Evolutionary conservation across 2,797 vertebrate species (phyloP), one percentile per base, ranked within the genome.

Genomic region (Hydrocynus forskahlii): DNA sequence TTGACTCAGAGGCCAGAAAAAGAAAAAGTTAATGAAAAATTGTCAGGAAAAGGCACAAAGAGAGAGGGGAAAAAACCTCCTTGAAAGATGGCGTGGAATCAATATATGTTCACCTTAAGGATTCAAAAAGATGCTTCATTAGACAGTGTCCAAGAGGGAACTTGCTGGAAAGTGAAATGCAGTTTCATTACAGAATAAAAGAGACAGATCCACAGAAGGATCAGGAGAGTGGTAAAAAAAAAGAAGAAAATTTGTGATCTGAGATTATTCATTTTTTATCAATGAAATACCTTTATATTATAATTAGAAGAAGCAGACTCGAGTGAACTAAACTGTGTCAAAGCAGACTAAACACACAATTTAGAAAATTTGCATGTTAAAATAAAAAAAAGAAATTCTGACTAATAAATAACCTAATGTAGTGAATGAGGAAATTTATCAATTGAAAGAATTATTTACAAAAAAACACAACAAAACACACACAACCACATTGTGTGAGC

Each of bases 141-240:
- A 75, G 72, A 75, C 92, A 93, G 93, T 94, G 94, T 94, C 94
- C 93, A 95, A 91, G 93, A 89, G 92, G 91, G 87, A 87, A 89
- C 90, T 92, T 93, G 95, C 96, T 97, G 96, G 94, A 98, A 98
- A 96, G 95, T 93, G 95, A 97, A 96, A 96, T 95, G 91, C 76
- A 93, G 86, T 96, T 95, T 94, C 89, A 95, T 96, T 94, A 96
- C 94, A 95, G 94, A 93, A 92, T 89, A 95, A 94, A 81, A 75
- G 57, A 71, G 75, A 43, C 21, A 60, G 50, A 52, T 75, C 74
- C 64, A 75, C 52, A 76, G 66, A 68, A 60, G 13, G 59, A 72
- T 59, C 54, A 69, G 62, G 29, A 73, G 52, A 82, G 52, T n/a
- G 10, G 16, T 2, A 35, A 16, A 67, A 80, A 66, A 64, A 8